Conservation (phyloP, 2,113 vertebrate species). For the Ptilorrhoa leucosticta region DNA sequence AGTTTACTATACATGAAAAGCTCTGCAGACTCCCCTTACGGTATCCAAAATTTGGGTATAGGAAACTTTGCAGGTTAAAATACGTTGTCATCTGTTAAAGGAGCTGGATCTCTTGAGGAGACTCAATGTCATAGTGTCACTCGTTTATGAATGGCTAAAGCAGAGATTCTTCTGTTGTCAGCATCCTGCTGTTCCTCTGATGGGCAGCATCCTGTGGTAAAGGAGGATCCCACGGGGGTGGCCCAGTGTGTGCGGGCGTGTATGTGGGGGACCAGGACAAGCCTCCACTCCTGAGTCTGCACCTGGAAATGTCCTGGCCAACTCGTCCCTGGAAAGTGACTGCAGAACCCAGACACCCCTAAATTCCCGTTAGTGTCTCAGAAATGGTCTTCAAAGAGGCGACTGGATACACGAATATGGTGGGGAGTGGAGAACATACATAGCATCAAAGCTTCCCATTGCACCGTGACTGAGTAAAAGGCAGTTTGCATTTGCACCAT, state of each 20-base stretch:
- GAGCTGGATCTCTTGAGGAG: background rate
- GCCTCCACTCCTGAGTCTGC: background rate
- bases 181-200: background rate
- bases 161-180: background rate
- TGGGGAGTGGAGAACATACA: background rate
- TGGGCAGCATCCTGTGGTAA: fast-evolving
- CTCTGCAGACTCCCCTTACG: background rate
- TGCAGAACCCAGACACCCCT: background rate
- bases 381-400: background rate
- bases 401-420: background rate
- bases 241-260: background rate
- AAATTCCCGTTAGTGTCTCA: background rate
- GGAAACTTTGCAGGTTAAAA: background rate
- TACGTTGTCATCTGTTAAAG: background rate
- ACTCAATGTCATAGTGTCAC: background rate
- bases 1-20: background rate
- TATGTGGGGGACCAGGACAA: background rate
- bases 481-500: background rate
- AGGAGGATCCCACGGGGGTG: background rate
- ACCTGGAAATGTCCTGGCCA: background rate
- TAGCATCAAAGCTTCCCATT: background rate
- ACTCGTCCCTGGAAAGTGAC: background rate
- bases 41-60: background rate
- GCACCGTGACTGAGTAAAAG: background rate
- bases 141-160: background rate